Percentiles rank a stretch among this genome's conserved stretches.
Evolutionary conservation across 1,140 invertebrate genomes (phyloP).

Genomic region (Belonocnema kinseyi): DNA sequence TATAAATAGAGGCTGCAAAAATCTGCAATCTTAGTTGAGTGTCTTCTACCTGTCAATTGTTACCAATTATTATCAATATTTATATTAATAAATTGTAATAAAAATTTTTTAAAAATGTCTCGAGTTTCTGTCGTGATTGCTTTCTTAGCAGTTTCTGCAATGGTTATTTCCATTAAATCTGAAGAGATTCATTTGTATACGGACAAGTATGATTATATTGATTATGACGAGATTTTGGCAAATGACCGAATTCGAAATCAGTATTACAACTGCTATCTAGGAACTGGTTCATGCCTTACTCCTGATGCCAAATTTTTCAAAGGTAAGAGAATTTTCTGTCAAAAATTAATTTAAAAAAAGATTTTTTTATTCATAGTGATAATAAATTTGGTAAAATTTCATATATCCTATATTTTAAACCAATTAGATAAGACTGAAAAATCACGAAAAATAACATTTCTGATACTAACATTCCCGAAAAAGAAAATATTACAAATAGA

Average conservation of each 20-base stretch:
- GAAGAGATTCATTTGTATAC: conserved; percentile 52
- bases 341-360: conserved; percentile 7
- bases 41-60: conserved; percentile 4
- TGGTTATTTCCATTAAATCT: not conserved
- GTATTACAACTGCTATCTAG: conserved; percentile 65
- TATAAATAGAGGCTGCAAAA: not conserved
- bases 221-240: conserved; percentile 37
- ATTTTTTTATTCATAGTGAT: not conserved
- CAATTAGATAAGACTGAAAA: no score
- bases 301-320: conserved; percentile 51
- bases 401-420: no score
- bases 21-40: not conserved
- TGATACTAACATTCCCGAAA: no score
- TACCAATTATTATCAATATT: conserved; percentile 17
- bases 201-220: conserved; percentile 65
- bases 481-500: no score
- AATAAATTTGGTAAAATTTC: no score
- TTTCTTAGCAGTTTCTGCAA: not conserved
- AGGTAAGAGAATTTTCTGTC: conserved; percentile 39
- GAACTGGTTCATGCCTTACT: conserved; percentile 55
- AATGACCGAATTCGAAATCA: conserved; percentile 42
- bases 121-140: not conserved
- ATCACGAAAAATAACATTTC: no score
- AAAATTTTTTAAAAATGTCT: not conserved
- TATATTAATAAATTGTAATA: not conserved